A percentile compares a stretch with the other conserved stretches of the same genome.
Evolutionary conservation across 1,140 invertebrate genomes (phyloP).

Genomic region (Drosophila mauritiana): DNA sequence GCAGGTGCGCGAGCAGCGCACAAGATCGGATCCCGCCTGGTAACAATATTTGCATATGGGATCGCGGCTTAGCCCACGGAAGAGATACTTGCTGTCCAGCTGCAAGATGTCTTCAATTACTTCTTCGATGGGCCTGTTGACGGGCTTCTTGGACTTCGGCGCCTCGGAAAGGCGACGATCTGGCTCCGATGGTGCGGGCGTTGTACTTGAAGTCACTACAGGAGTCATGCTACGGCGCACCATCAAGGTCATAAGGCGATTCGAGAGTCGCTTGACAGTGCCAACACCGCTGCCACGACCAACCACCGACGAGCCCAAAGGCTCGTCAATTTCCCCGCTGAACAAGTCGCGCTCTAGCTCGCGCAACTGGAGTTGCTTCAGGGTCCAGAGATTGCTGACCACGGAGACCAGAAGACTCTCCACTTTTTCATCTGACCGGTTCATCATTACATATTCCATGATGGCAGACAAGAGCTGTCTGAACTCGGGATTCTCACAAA

Average conservation of each 20-base stretch:
- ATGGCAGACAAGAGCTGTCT: conserved; percentile 51
- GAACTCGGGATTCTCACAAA: conserved; percentile 58
- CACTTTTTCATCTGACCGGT: conserved; percentile 55
- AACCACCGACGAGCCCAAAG: conserved; percentile 23
- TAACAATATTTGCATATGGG: conserved; percentile 88
- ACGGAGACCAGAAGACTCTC: conserved; percentile 59
- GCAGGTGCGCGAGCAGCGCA: conserved; percentile 86
- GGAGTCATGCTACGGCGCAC: conserved; percentile 53
- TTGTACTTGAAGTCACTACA: conserved; percentile 24
- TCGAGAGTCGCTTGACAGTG: conserved; percentile 66
- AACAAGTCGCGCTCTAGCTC: conserved; percentile 55
- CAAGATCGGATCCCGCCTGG: conserved; percentile 85
- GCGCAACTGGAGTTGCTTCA: conserved; percentile 56
- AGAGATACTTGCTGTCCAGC: conserved; percentile 85
- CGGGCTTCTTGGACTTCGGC: conserved; percentile 37
- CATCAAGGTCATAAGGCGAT: conserved; percentile 60
- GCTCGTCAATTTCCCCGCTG: conserved; percentile 24
- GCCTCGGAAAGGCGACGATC: conserved; percentile 14
- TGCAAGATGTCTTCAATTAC: conserved; percentile 76
- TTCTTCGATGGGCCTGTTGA: conserved; percentile 77
- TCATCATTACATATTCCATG: conserved; percentile 65
- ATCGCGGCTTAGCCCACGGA: conserved; percentile 85
- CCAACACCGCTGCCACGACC: conserved; percentile 32
- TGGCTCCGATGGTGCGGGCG: conserved; percentile 1
- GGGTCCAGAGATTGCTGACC: conserved; percentile 60